phyloP scores from a whole-genome alignment of 2,113 vertebrate genomes.

The Loxodonta africana region DNA sequence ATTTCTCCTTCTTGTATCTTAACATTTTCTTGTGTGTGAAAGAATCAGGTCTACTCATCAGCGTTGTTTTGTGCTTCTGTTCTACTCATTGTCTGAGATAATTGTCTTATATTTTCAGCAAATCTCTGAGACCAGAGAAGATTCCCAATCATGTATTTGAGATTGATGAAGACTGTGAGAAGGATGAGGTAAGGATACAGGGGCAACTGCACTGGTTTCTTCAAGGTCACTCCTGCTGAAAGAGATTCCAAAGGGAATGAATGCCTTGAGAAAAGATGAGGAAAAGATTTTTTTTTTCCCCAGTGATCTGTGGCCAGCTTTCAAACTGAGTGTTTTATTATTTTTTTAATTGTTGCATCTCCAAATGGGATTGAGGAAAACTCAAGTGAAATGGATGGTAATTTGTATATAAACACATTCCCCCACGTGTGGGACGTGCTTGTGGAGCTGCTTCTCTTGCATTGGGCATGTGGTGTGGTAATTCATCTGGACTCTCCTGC shows the following conservation, averaged over 20 bases:
- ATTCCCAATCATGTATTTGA: conserved; percentile 96
- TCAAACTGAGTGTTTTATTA: conserved; percentile 1
- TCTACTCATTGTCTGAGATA: conserved; percentile 60
- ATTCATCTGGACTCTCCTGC: conserved; percentile 34
- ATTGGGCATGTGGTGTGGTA: conserved; percentile 17
- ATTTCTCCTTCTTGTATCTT: neutral
- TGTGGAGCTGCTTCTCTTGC: neutral
- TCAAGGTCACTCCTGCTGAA: conserved; percentile 4
- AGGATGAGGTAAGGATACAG: conserved; percentile 92
- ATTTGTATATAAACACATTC: neutral
- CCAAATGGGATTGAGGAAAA: conserved; percentile 26
- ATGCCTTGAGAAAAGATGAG: conserved; percentile 45
- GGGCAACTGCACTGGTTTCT: neutral
- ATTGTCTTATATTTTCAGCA: conserved; percentile 90
- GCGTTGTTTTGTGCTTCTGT: neutral
- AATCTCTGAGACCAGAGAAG: conserved; percentile 97
- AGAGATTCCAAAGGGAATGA: conserved; percentile 13
- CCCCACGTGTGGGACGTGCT: neutral
- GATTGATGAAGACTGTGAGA: conserved; percentile 96
- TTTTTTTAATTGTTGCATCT: neutral
- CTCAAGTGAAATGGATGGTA: conserved; percentile 1
- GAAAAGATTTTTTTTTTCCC: conserved; percentile 14
- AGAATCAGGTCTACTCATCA: neutral
- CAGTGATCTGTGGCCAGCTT: conserved; percentile 17
- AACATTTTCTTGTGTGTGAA: conserved; percentile 36